Evolutionary conservation across 2,888 invertebrate genomes (phyloP).

Genomic region (Cryptocephalus moraei): DNA sequence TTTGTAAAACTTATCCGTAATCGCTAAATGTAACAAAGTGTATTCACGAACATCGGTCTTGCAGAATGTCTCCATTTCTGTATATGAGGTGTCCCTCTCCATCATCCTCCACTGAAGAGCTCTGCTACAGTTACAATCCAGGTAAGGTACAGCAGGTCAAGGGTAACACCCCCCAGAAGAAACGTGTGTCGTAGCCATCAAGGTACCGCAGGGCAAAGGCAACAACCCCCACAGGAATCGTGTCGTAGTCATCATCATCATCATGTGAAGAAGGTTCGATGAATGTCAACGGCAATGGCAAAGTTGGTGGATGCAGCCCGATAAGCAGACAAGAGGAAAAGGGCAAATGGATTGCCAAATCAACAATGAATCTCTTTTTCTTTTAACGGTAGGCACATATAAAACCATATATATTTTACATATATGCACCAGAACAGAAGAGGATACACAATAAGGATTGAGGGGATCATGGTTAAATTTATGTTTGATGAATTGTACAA

Average conservation of each 20-base stretch:
- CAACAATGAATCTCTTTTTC: slow-evolving; percentile 39
- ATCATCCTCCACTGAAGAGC: slow-evolving; percentile 95
- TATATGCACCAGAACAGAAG: slow-evolving; percentile 33
- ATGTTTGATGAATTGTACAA: not conserved
- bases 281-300: slow-evolving; percentile 16
- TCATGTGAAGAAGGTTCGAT: slow-evolving; percentile 30
- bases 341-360: slow-evolving; percentile 57
- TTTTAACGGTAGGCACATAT: slow-evolving; percentile 17
- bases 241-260: not conserved
- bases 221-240: slow-evolving; percentile 32
- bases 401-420: slow-evolving; percentile 10
- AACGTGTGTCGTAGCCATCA: slow-evolving; percentile 2
- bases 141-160: slow-evolving; percentile 1
- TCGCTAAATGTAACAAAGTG: slow-evolving; percentile 28
- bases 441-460: slow-evolving; percentile 29
- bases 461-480: slow-evolving; percentile 15
- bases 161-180: slow-evolving; percentile 28
- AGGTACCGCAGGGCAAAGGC: slow-evolving; percentile 4
- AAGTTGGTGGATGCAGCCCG: slow-evolving; percentile 37
- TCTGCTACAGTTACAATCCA: slow-evolving; percentile 43
- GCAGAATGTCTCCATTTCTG: slow-evolving; percentile 96
- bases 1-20: slow-evolving; percentile 31
- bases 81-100: slow-evolving; percentile 99
- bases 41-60: slow-evolving; percentile 98
- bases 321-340: slow-evolving; percentile 57